These are phyloP conservation scores for Drosophila yooni DNA, from an alignment of 2,888 invertebrate genomes.

Conservation along the genomic window DNA sequence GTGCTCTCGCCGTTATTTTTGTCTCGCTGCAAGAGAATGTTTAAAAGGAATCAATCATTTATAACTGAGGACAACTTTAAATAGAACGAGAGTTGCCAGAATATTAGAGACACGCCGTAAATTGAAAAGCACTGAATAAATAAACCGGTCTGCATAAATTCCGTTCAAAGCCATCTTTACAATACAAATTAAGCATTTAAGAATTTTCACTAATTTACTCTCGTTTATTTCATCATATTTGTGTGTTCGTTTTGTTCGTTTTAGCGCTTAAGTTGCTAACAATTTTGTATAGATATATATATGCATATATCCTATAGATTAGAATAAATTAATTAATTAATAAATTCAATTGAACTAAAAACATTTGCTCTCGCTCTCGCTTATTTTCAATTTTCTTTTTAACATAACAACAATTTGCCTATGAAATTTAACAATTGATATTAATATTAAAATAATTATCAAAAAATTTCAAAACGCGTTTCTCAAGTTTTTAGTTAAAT, in stretches of 20 bases:
- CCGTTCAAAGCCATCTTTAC: neutral
- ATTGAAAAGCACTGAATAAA: neutral
- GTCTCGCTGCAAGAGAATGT: constrained; percentile 1
- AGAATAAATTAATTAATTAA: constrained; percentile 67
- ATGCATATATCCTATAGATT: constrained; percentile 45
- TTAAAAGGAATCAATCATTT: neutral
- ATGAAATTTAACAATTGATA: constrained; percentile 73
- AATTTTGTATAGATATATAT: constrained; percentile 43
- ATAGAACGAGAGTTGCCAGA: neutral
- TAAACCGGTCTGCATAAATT: neutral
- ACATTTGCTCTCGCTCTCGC: constrained; percentile 62
- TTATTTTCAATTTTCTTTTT: constrained; percentile 40
- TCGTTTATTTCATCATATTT: constrained; percentile 56
- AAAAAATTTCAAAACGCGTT: constrained; percentile 31
- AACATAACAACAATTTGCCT: constrained; percentile 81
- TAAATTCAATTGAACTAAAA: constrained; percentile 83
- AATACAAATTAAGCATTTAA: neutral
- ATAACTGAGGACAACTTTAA: neutral
- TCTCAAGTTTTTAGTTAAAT: constrained; percentile 76
- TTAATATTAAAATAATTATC: constrained; percentile 28
- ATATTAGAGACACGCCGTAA: neutral
- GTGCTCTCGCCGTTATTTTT: neutral
- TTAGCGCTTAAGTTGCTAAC: constrained; percentile 59
- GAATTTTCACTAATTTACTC: constrained; percentile 41
- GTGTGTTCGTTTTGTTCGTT: constrained; percentile 47